Conservation (phyloP, 2,888 invertebrate genomes). For the Agrotis ipsilon region DNA sequence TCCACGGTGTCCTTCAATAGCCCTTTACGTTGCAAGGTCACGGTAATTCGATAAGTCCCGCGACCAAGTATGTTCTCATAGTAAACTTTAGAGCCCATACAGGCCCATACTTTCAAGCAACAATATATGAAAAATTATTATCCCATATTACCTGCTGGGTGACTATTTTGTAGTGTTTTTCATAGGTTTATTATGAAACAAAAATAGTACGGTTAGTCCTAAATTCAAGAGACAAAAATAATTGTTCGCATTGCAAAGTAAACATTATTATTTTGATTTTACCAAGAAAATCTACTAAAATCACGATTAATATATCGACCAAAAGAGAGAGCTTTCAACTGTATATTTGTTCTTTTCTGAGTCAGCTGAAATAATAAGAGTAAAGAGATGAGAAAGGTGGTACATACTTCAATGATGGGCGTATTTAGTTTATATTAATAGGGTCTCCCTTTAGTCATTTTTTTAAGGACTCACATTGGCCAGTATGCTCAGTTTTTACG, state of each 20-base stretch:
- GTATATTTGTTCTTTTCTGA: slow-evolving; percentile 5
- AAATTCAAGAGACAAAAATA: too few relatives aligned
- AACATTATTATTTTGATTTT: background rate
- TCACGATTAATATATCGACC: too few relatives aligned
- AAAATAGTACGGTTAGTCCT: background rate
- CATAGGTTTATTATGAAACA: background rate
- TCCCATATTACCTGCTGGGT: background rate
- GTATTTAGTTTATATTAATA: slow-evolving; percentile 2
- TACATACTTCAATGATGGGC: background rate
- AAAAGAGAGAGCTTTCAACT: background rate
- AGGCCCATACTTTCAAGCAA: too few relatives aligned
- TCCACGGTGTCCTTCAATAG: too few relatives aligned
- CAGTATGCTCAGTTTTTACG: background rate
- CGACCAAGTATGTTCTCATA: too few relatives aligned
- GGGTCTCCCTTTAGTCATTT: background rate
- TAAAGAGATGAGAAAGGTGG: background rate
- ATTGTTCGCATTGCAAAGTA: too few relatives aligned
- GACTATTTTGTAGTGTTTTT: background rate
- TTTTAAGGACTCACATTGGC: too few relatives aligned
- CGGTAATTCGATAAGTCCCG: too few relatives aligned
- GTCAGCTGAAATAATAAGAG: background rate
- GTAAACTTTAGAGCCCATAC: too few relatives aligned
- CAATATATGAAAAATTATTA: background rate
- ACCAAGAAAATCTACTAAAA: slow-evolving; percentile 13
- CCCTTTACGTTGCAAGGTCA: too few relatives aligned